Evolutionary conservation across 2,113 vertebrate species (phyloP).

Genomic region (Thamnophis sirtalis): DNA sequence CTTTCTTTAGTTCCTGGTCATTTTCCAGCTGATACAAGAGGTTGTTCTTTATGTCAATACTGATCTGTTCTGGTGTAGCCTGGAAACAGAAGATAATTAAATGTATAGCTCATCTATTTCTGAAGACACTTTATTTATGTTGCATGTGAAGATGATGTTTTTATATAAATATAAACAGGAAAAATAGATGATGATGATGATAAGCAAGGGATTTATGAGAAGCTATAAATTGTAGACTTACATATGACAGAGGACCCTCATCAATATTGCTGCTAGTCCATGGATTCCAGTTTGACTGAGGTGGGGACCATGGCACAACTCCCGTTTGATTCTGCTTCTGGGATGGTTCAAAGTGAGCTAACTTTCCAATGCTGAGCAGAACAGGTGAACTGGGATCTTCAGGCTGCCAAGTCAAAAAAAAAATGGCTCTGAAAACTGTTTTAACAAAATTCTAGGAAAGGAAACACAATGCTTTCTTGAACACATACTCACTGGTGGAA

Average conservation of each 20-base stretch:
- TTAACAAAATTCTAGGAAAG: neutral
- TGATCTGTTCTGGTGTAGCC: slow-evolving; percentile 93
- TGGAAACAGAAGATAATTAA: slow-evolving; percentile 48
- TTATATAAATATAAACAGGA: neutral
- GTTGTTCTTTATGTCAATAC: slow-evolving; percentile 80
- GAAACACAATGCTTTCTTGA: neutral
- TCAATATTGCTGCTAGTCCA: slow-evolving; percentile 98
- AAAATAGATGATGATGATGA: neutral
- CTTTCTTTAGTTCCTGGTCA: slow-evolving; percentile 79
- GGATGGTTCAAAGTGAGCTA: slow-evolving; percentile 88
- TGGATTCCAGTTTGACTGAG: slow-evolving; percentile 97
- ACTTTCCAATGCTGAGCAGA: slow-evolving; percentile 80
- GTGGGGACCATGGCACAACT: slow-evolving; percentile 95
- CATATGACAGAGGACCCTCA: slow-evolving; percentile 90
- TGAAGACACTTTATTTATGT: neutral
- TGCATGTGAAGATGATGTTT: neutral
- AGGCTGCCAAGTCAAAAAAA: slow-evolving; percentile 65
- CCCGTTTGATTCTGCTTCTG: slow-evolving; percentile 79
- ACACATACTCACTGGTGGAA: slow-evolving; percentile 67
- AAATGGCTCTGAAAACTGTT: fast-evolving
- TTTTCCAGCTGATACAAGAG: slow-evolving; percentile 80
- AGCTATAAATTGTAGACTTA: slow-evolving; percentile 61
- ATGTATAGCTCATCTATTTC: neutral
- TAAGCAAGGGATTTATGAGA: neutral
- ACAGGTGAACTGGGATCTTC: slow-evolving; percentile 72